These are phyloP conservation scores for Prenolepis imparis DNA, from an alignment of 2,888 invertebrate species.

Conservation along the genomic window DNA sequence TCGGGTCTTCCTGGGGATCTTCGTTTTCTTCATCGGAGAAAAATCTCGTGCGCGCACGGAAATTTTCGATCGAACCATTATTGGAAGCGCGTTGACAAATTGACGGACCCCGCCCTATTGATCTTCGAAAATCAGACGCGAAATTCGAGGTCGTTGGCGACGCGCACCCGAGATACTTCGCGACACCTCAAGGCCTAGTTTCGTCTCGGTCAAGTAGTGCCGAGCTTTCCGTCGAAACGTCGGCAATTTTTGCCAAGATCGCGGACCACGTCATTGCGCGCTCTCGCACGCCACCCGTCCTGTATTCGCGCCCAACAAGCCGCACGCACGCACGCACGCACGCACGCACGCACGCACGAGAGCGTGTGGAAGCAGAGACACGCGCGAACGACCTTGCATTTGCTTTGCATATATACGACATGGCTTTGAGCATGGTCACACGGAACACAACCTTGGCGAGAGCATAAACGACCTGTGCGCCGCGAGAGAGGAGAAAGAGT, in stretches of 20 bases:
- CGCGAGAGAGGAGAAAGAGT: constrained; percentile 47
- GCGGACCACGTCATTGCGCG: constrained; percentile 70
- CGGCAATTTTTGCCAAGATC: constrained; percentile 63
- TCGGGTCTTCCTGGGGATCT: neutral
- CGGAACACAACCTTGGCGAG: constrained; percentile 78
- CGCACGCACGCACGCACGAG: constrained; percentile 28
- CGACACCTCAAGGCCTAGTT: constrained; percentile 67
- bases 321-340: constrained; percentile 2
- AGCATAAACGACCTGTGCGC: constrained; percentile 69
- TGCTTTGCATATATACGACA: constrained; percentile 81
- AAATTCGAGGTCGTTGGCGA: constrained; percentile 28
- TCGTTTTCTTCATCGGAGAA: neutral
- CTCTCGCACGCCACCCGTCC: constrained; percentile 45
- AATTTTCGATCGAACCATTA: constrained; percentile 6
- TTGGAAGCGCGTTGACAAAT: neutral
- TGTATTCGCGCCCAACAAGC: constrained; percentile 34
- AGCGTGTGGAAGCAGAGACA: constrained; percentile 67
- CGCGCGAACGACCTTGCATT: constrained; percentile 80
- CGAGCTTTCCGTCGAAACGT: constrained; percentile 56
- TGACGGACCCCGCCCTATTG: constrained; percentile 1
- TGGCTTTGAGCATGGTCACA: constrained; percentile 79
- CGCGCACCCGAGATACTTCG: constrained; percentile 32
- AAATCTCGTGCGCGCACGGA: too few species aligned
- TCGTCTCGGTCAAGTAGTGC: constrained; percentile 50
- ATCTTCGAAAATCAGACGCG: constrained; percentile 2